Percentiles rank a stretch among this genome's conserved stretches.
These are phyloP conservation scores for Exephanes ischioxanthus DNA, from an alignment of 2,888 invertebrate genomes.

Conservation along the genomic window DNA sequence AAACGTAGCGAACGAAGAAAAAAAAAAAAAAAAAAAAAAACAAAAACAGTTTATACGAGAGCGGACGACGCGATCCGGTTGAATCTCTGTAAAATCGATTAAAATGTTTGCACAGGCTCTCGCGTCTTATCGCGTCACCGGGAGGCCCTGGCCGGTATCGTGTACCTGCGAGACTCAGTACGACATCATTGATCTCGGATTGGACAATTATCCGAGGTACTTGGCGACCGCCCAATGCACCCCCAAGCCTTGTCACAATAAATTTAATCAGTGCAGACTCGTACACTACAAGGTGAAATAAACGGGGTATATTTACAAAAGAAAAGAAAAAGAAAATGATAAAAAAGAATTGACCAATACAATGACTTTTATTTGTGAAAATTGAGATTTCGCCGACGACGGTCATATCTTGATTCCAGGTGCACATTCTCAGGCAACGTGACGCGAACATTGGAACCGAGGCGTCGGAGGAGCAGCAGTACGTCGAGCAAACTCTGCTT, in stretches of 20 bases:
- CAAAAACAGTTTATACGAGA: neutral
- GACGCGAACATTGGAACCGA: slow-evolving; percentile 60
- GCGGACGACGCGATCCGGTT: neutral
- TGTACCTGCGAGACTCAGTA: slow-evolving; percentile 76
- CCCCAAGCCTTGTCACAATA: slow-evolving; percentile 70
- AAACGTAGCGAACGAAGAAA: neutral
- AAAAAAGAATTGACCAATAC: neutral
- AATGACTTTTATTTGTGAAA: slow-evolving; percentile 2
- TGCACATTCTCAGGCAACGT: slow-evolving; percentile 75
- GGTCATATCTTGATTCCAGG: slow-evolving; percentile 63
- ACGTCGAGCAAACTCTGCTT: slow-evolving; percentile 70
- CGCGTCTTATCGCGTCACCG: slow-evolving; percentile 52
- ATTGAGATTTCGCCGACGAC: neutral
- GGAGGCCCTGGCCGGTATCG: slow-evolving; percentile 65
- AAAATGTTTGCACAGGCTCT: slow-evolving; percentile 48
- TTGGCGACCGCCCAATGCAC: slow-evolving; percentile 74
- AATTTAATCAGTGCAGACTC: slow-evolving; percentile 74
- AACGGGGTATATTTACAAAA: neutral
- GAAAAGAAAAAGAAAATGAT: too few species aligned
- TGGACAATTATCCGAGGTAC: slow-evolving; percentile 77
- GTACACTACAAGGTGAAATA: slow-evolving; percentile 74
- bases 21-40: neutral
- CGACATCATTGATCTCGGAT: slow-evolving; percentile 74
- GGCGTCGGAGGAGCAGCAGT: slow-evolving; percentile 59
- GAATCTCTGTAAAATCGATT: slow-evolving; percentile 7